phyloP scores from a whole-genome alignment of 2,888 invertebrate genomes.

The Eugnorisma glareosa region DNA sequence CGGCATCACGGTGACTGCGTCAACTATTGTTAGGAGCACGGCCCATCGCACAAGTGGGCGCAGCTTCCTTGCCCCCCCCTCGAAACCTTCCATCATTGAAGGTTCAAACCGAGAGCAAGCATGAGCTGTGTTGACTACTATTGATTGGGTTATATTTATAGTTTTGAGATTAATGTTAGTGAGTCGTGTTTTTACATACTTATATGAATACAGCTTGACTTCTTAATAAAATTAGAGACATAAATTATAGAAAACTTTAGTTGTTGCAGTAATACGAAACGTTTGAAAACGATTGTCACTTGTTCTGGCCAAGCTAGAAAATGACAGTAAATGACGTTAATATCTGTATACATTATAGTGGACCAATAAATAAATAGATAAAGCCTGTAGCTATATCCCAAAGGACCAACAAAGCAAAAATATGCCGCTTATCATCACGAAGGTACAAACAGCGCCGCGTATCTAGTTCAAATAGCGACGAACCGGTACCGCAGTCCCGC shows the following conservation, averaged over 20 bases:
- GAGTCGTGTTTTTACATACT: neutral
- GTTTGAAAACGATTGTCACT: neutral
- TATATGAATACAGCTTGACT: no score
- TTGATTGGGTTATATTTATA: neutral
- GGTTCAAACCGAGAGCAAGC: constrained; percentile 4
- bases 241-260: neutral
- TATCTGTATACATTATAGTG: neutral
- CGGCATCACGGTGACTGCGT: constrained; percentile 65
- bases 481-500: constrained; percentile 61
- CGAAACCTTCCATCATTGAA: constrained; percentile 45
- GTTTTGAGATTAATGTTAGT: neutral
- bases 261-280: neutral
- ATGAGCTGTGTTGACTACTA: neutral
- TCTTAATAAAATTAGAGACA: neutral
- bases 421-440: constrained; percentile 30
- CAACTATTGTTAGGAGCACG: constrained; percentile 77
- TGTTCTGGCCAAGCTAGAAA: neutral
- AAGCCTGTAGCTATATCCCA: neutral
- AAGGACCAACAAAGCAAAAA: neutral
- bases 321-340: neutral
- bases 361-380: neutral
- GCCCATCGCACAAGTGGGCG: constrained; percentile 72
- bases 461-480: constrained; percentile 61
- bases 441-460: constrained; percentile 54
- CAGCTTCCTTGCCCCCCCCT: constrained; percentile 76